Conservation (phyloP, 2,797 vertebrate genomes). For the Basileuterus tristriatus region DNA sequence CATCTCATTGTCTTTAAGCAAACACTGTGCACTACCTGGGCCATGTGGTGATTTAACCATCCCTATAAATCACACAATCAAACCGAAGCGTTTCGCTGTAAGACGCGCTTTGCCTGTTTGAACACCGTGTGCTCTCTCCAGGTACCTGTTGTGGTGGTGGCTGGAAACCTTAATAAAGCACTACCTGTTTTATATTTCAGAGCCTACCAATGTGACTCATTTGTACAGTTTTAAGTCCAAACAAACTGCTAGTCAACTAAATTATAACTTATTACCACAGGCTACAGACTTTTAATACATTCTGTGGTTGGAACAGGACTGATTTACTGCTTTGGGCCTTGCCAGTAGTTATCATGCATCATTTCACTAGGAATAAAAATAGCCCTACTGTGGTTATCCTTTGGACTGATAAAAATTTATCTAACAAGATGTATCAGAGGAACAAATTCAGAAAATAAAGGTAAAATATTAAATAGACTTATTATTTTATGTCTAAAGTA, state of each 20-base stretch:
- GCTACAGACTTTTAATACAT: slow-evolving; percentile 58
- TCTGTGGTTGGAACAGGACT: slow-evolving; percentile 28
- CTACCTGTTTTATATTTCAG: slow-evolving; percentile 50
- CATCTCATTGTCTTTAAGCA: slow-evolving; percentile 26
- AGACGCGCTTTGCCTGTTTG: background rate
- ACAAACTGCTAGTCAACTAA: slow-evolving; percentile 62
- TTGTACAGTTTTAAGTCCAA: slow-evolving; percentile 53
- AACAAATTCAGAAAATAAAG: slow-evolving; percentile 69
- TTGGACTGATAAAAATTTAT: slow-evolving; percentile 69
- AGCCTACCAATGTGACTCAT: slow-evolving; percentile 49
- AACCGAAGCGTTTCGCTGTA: slow-evolving; percentile 12
- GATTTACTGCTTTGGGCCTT: slow-evolving; percentile 45
- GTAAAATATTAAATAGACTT: slow-evolving; percentile 64
- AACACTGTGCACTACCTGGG: background rate
- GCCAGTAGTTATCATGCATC: slow-evolving; percentile 46
- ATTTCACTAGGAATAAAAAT: slow-evolving; percentile 70
- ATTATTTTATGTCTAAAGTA: slow-evolving; percentile 54
- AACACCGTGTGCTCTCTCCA: background rate
- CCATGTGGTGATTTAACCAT: background rate
- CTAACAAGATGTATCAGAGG: slow-evolving; percentile 49
- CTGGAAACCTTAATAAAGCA: slow-evolving; percentile 55
- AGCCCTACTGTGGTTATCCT: slow-evolving; percentile 66
- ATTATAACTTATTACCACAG: slow-evolving; percentile 61
- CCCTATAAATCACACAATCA: slow-evolving; percentile 51
- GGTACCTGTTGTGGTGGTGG: slow-evolving; percentile 11